phyloP scores from a whole-genome alignment of 2,113 vertebrate genomes.

The Megaceryle maxima region DNA sequence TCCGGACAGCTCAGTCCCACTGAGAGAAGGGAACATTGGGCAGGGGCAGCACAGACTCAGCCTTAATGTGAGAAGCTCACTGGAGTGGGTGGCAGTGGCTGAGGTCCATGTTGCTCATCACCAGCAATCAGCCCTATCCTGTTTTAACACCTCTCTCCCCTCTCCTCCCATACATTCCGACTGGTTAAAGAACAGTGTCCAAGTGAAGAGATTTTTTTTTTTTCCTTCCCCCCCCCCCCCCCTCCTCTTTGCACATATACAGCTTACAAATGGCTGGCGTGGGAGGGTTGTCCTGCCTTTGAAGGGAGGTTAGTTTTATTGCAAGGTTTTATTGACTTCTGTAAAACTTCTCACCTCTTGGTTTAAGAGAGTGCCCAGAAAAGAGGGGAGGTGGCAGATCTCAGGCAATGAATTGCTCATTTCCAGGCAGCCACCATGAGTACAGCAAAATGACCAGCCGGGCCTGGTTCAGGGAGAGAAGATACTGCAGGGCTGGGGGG shows the following conservation, averaged over 20 bases:
- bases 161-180: neutral
- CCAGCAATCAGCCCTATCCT: neutral
- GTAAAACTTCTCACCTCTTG: constrained; percentile 45
- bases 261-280: constrained; percentile 29
- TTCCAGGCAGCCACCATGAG: neutral
- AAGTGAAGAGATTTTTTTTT: neutral
- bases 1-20: fast-evolving
- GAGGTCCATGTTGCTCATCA: neutral
- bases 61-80: neutral
- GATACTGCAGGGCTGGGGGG: neutral
- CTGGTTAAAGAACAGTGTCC: neutral
- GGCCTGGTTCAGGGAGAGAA: neutral
- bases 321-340: constrained; percentile 34
- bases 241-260: neutral
- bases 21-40: neutral
- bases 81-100: fast-evolving
- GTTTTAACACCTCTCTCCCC: neutral
- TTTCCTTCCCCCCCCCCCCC: no score
- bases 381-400: neutral
- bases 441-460: neutral
- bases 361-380: neutral
- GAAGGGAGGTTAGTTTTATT: constrained; percentile 24
- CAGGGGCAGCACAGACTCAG: fast-evolving
- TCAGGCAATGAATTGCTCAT: neutral
- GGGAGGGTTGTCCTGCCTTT: constrained; percentile 13